phyloP scores from a whole-genome alignment of 1,140 invertebrate genomes.

The Formica selysi region DNA sequence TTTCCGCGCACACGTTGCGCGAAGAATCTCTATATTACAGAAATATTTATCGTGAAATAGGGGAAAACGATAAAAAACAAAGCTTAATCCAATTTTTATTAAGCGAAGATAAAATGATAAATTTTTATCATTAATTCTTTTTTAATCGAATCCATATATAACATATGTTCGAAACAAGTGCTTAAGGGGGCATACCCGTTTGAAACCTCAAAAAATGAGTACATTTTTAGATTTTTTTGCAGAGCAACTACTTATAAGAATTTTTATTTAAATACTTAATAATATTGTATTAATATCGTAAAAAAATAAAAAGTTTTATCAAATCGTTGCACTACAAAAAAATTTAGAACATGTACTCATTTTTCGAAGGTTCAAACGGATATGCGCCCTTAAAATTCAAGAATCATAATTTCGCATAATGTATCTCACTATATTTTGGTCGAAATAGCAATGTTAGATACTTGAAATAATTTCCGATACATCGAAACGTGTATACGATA shows the following conservation, averaged over 20 bases:
- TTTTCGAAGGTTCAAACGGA: no score
- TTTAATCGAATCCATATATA: background rate
- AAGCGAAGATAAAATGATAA: background rate
- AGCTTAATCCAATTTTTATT: background rate
- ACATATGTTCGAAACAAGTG: background rate
- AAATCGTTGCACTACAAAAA: no score
- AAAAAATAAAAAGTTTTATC: no score
- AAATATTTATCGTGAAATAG: constrained; percentile 5
- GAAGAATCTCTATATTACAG: background rate
- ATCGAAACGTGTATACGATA: background rate
- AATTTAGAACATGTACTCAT: no score
- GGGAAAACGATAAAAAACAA: background rate
- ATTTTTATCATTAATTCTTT: background rate
- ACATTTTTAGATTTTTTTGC: no score
- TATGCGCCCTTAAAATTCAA: background rate
- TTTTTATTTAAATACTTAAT: no score
- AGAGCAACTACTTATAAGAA: no score
- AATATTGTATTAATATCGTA: no score
- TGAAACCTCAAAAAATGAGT: no score
- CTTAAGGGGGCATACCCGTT: background rate
- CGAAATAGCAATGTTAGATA: background rate
- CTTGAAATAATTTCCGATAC: constrained; percentile 23
- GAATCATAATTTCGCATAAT: background rate
- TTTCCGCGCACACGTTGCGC: background rate
- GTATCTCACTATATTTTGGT: background rate